phyloP scores from a whole-genome alignment of 35 echinoderm and acorn worm genomes.

The Strongylocentrotus purpuratus region DNA sequence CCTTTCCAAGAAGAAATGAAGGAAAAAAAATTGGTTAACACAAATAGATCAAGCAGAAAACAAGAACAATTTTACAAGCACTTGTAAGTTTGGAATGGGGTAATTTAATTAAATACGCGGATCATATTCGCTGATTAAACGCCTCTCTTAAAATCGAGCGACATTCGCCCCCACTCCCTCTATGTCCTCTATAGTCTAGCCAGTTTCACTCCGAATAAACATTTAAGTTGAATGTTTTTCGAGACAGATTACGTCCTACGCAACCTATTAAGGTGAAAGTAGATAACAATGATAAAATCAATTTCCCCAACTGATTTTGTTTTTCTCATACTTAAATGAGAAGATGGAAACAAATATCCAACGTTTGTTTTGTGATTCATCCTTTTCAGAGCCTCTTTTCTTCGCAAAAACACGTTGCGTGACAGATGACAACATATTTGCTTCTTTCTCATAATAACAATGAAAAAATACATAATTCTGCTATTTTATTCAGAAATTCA shows the following conservation, averaged over 20 bases:
- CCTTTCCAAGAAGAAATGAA: too few relatives aligned
- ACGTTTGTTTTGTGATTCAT: too few relatives aligned
- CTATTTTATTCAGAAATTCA: too few relatives aligned
- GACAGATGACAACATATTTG: too few relatives aligned
- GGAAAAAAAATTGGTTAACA: neutral
- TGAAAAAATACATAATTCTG: too few relatives aligned
- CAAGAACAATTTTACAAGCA: neutral
- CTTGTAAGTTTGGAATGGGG: neutral
- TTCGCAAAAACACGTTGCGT: too few relatives aligned
- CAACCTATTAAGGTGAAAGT: neutral
- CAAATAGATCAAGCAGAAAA: neutral
- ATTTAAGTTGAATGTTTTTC: neutral
- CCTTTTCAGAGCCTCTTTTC: too few relatives aligned
- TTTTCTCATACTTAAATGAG: too few relatives aligned
- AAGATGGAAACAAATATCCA: too few relatives aligned
- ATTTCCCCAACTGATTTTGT: too few relatives aligned
- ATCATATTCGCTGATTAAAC: neutral
- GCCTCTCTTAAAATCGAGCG: neutral
- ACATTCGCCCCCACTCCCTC: neutral
- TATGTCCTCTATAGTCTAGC: neutral
- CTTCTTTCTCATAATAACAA: too few relatives aligned
- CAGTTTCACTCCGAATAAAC: neutral
- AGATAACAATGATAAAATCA: neutral
- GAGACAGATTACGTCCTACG: neutral
- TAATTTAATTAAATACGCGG: neutral